Percentiles rank a stretch among this genome's conserved stretches.
These are phyloP conservation scores for Colinus virginianus DNA, from an alignment of 2,113 vertebrate genomes.

Conservation along the genomic window DNA sequence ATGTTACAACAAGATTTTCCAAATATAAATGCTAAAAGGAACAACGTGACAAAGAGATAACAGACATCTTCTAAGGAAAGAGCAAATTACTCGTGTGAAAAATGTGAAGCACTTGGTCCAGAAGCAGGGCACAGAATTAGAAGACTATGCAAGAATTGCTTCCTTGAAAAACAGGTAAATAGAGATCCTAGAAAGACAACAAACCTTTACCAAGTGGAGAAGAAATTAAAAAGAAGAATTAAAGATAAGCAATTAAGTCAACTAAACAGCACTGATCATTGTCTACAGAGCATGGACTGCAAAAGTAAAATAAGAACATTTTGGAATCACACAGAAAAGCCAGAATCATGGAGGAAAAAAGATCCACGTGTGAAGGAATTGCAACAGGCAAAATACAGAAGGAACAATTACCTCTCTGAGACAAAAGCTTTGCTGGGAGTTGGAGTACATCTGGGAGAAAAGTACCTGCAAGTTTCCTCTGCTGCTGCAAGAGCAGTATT, in stretches of 20 bases:
- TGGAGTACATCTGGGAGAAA: not conserved
- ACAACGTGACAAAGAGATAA: conserved; percentile 49
- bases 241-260: not conserved
- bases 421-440: not conserved
- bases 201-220: not conserved
- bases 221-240: not conserved
- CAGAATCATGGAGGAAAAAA: not conserved
- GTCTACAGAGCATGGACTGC: not conserved
- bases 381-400: not conserved
- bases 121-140: not conserved
- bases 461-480: not conserved
- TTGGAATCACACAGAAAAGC: not conserved
- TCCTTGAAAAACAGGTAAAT: not conserved
- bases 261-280: not conserved
- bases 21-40: conserved; percentile 62
- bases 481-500: not conserved
- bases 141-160: not conserved
- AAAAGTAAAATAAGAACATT: not conserved
- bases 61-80: conserved; percentile 37
- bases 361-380: not conserved
- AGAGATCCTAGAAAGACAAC: not conserved
- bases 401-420: not conserved
- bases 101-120: conserved; percentile 37
- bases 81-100: conserved; percentile 42
- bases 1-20: conserved; percentile 58